Evolutionary conservation across 2,888 invertebrate species (phyloP).

Genomic region (Eustalomyia histrio): DNA sequence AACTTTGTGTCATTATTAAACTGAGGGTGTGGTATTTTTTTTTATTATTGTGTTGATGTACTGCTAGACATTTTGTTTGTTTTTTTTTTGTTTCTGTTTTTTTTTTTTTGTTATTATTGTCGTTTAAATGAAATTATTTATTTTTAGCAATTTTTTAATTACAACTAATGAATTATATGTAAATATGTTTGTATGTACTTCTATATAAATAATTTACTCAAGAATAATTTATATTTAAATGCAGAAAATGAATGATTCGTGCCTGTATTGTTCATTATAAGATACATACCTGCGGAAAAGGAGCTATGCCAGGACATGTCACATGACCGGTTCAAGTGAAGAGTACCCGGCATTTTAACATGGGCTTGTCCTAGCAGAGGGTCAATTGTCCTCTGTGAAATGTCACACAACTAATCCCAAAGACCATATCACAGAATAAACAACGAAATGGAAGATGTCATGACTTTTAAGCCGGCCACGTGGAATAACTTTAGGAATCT

Average conservation of each 20-base stretch:
- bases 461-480: too few species aligned
- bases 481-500: too few species aligned
- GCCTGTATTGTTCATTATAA: too few species aligned
- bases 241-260: neutral
- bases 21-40: conserved; percentile 61
- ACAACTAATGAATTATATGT: conserved; percentile 48
- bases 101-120: conserved; percentile 24
- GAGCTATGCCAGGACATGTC: too few species aligned
- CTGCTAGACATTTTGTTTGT: conserved; percentile 49
- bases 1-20: conserved; percentile 55
- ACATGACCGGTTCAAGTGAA: too few species aligned
- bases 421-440: too few species aligned
- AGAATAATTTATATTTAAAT: conserved; percentile 45
- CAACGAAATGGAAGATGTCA: too few species aligned
- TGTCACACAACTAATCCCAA: too few species aligned
- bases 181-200: neutral
- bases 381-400: too few species aligned
- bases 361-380: too few species aligned
- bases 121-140: conserved; percentile 49
- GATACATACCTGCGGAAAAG: too few species aligned
- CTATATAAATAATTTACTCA: conserved; percentile 2
- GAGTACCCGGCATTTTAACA: too few species aligned
- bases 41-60: conserved; percentile 60
- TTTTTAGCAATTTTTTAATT: conserved; percentile 56
- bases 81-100: conserved; percentile 20